Evolutionary conservation across 2,113 vertebrate genomes (phyloP).

Genomic region (Misgurnus mizolepis): DNA sequence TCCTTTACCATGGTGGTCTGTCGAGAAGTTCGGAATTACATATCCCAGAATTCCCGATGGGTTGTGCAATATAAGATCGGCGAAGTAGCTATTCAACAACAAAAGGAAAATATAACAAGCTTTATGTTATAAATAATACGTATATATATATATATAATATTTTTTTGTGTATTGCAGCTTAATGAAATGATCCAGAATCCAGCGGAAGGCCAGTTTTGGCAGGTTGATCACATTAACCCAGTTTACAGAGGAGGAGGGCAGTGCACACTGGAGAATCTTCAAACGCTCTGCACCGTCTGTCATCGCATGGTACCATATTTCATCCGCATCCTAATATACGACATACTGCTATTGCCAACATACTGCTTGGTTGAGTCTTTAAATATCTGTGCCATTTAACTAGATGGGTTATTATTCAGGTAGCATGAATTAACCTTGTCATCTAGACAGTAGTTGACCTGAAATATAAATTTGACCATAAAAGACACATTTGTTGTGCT

Average conservation of each 20-base stretch:
- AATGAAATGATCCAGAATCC: conserved; percentile 91
- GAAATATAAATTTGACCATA: neutral
- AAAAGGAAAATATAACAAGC: conserved; percentile 5
- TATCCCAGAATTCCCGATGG: conserved; percentile 34
- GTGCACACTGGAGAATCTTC: conserved; percentile 93
- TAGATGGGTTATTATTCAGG: neutral
- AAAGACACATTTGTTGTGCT: neutral
- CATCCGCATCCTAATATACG: conserved; percentile 12
- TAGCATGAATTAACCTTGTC: too few species aligned
- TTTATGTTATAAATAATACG: too few species aligned
- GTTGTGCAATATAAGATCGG: conserved; percentile 36
- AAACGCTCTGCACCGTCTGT: conserved; percentile 92
- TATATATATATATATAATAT: too few species aligned
- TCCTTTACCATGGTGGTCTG: conserved; percentile 16
- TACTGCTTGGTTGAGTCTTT: neutral
- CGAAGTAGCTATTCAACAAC: conserved; percentile 35
- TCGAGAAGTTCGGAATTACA: conserved; percentile 33
- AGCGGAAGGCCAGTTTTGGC: conserved; percentile 92
- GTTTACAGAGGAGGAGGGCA: conserved; percentile 93
- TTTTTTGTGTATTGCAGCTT: conserved; percentile 72
- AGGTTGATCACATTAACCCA: conserved; percentile 92
- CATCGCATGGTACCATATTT: conserved; percentile 79
- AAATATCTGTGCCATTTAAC: neutral
- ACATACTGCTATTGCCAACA: neutral
- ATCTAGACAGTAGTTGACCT: too few species aligned